Evolutionary conservation across 2,888 invertebrate genomes (phyloP).

Genomic region (Salticus scenicus): DNA sequence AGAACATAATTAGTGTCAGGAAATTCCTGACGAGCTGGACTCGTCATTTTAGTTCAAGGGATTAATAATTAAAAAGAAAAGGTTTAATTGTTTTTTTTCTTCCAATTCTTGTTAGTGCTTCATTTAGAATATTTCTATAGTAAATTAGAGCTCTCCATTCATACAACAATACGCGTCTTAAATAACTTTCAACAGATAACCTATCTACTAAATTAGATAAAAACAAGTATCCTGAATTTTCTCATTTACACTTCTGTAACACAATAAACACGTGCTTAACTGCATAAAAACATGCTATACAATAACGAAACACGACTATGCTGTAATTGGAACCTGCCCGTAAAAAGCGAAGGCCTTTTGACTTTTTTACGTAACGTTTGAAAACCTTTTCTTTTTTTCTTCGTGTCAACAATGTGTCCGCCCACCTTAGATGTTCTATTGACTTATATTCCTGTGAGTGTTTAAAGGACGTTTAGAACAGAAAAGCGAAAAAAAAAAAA

Average conservation of each 20-base stretch:
- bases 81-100: too few relatives aligned
- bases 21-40: too few relatives aligned
- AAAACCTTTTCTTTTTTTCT: slow-evolving; percentile 12
- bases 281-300: neutral
- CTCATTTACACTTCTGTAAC: neutral
- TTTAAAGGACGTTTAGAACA: slow-evolving; percentile 39
- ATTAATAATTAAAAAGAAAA: too few relatives aligned
- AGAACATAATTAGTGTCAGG: too few relatives aligned
- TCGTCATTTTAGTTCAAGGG: too few relatives aligned
- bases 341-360: slow-evolving; percentile 25
- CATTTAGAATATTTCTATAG: too few relatives aligned
- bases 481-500: neutral
- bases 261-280: neutral
- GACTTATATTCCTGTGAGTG: slow-evolving; percentile 45
- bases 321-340: slow-evolving; percentile 34
- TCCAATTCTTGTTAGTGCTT: too few relatives aligned
- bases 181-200: neutral
- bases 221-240: neutral
- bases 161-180: neutral
- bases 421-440: slow-evolving; percentile 56
- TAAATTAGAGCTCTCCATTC: too few relatives aligned
- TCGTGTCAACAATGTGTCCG: slow-evolving; percentile 48
- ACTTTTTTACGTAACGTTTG: neutral
- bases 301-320: slow-evolving; percentile 3
- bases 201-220: neutral